Base-by-base conservation (phyloP, 2,113 vertebrate species). In the Petrocephalus microphthalmus region DNA sequence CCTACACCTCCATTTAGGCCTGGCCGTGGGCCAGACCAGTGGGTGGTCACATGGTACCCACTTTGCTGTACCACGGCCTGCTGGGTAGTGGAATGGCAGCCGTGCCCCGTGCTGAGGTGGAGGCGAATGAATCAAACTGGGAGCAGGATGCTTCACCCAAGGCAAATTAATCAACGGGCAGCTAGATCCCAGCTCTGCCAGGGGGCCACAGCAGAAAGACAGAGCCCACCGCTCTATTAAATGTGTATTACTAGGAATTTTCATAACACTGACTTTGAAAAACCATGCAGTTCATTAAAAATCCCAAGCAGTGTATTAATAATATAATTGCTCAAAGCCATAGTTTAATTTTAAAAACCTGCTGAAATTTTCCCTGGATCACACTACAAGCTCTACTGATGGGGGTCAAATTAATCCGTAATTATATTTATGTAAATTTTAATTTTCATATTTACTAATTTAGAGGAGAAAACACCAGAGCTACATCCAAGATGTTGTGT, bases 391-490 rank as follows among this genome's bases (percentile, higher is more conserved):
- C 33, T 37, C 33, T 78, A 42, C 71, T 78, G 29, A 78, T 78
- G 71, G 71, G 67, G 71, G 71, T 78, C 71, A 42, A 42, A 37
- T 78, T 78, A 78, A 42, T 33, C 71, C 33, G 19, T 78, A 78
- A 33, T 78, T 78, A 78, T 78, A 78, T 78, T 78, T 78, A 37
- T 78, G 71, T 78, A 78, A 42, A 78, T 78, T 78, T 78, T 2
- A 42, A 37, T 78, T 78, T 78, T 78, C 5, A 13, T 78, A 42
- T 78, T 78, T 78, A 78, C 71, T 37, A 17, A 78, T 78, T 78
- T 78, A 78, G 71, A 78, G 13, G 29, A 19, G 71, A 42, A 25
- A 29, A 67, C 25, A 29, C 60, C 15, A 78, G 71, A 78, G 71
- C n/a, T 13, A n/a, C 25, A 78, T 3, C 71, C 5, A 78, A 78